Evolutionary conservation across 2,797 vertebrate genomes (phyloP).

Genomic region (Rhadinocentrus ornatus): DNA sequence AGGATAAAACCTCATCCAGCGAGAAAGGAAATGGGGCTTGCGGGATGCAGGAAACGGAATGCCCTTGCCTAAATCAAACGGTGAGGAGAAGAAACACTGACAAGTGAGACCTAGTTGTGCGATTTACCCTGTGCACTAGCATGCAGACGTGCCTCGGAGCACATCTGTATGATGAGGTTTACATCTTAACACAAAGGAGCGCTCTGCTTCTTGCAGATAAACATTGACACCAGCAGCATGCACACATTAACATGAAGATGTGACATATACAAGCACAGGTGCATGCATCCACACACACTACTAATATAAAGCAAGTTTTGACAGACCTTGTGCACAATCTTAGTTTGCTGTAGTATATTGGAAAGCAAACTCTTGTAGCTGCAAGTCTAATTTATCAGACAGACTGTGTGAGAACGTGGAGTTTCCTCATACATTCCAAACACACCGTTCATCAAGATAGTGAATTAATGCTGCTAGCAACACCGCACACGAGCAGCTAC

Average conservation of each 20-base stretch:
- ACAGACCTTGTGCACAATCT: slow-evolving; percentile 41
- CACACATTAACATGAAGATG: slow-evolving; percentile 26
- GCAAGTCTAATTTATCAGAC: slow-evolving; percentile 59
- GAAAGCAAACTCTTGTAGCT: slow-evolving; percentile 54
- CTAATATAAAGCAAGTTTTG: slow-evolving; percentile 22
- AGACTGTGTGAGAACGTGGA: slow-evolving; percentile 36
- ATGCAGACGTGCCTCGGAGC: slow-evolving; percentile 43
- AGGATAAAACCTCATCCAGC: slow-evolving; percentile 75
- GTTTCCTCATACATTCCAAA: slow-evolving; percentile 42
- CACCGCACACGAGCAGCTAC: slow-evolving; percentile 9
- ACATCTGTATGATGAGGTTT: slow-evolving; percentile 31
- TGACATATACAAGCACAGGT: slow-evolving; percentile 29
- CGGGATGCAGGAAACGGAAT: slow-evolving; percentile 60
- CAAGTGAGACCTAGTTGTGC: slow-evolving; percentile 58
- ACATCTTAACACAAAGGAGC: slow-evolving; percentile 45
- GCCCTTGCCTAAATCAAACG: slow-evolving; percentile 70
- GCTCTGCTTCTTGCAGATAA: slow-evolving; percentile 37
- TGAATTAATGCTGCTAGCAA: slow-evolving; percentile 42
- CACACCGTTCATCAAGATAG: slow-evolving; percentile 37
- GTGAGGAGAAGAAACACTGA: slow-evolving; percentile 50
- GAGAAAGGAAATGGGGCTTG: slow-evolving; percentile 70
- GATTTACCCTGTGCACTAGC: slow-evolving; percentile 48
- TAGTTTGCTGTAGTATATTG: slow-evolving; percentile 39
- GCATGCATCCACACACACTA: slow-evolving; percentile 5
- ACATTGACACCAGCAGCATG: slow-evolving; percentile 5